Conservation (phyloP, 2,797 vertebrate genomes). For the Cryptoblepharus egeriae region DNA sequence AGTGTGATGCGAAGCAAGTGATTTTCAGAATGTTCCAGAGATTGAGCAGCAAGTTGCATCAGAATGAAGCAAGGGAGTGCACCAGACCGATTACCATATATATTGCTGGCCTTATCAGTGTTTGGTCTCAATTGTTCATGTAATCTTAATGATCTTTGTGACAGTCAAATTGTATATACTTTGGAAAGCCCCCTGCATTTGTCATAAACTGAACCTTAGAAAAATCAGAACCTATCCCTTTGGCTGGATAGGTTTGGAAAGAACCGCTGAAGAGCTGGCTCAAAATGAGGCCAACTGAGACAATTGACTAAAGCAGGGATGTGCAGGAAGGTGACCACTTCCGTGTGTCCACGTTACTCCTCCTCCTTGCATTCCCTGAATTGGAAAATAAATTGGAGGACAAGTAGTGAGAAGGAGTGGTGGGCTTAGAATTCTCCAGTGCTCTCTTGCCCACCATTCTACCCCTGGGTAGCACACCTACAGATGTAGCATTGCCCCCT, state of each 20-base stretch:
- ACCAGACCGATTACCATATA: conserved; percentile 69
- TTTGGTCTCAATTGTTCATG: conserved; percentile 69
- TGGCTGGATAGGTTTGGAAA: neutral
- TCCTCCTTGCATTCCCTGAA: no score
- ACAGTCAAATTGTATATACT: conserved; percentile 62
- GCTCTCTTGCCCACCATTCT: no score
- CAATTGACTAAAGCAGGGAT: no score
- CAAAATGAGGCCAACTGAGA: no score
- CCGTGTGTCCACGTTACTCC: no score
- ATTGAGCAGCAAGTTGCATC: conserved; percentile 25
- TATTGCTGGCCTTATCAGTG: conserved; percentile 66
- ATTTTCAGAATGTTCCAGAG: conserved; percentile 44
- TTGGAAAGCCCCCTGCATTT: conserved; percentile 52
- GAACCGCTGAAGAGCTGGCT: conserved; percentile 21
- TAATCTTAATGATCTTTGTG: conserved; percentile 59
- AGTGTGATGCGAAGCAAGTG: conserved; percentile 20
- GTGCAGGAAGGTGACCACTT: no score
- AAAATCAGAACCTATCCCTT: conserved; percentile 43
- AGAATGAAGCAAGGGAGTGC: conserved; percentile 54
- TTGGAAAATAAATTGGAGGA: no score
- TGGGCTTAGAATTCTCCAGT: no score
- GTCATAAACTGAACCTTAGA: conserved; percentile 60
- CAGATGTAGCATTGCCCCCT: no score
- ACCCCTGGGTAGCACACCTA: no score
- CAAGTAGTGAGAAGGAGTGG: no score